A percentile compares a stretch with the other conserved stretches of the same genome.
phyloP scores from a whole-genome alignment of 2,888 invertebrate species.

The Diarsia mendica region DNA sequence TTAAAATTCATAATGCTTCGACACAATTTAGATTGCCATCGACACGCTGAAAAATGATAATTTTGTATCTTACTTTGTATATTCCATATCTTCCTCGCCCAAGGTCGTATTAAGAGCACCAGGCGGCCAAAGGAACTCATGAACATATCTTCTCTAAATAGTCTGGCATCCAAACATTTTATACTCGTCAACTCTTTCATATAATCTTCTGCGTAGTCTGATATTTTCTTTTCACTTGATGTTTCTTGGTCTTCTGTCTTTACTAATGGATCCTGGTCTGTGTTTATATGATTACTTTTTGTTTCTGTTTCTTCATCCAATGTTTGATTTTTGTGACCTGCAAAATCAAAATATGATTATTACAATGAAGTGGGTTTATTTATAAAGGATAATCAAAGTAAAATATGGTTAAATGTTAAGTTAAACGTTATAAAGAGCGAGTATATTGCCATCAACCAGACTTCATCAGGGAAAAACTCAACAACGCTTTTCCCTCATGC shows the following conservation, averaged over 20 bases:
- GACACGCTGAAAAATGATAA: too few relatives aligned
- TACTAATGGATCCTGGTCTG: background rate
- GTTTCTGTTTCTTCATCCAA: constrained; percentile 28
- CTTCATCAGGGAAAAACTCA: too few relatives aligned
- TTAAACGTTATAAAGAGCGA: too few relatives aligned
- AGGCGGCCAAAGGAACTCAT: constrained; percentile 77
- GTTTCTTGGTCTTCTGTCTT: constrained; percentile 1
- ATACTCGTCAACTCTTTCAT: constrained; percentile 75
- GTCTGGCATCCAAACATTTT: constrained; percentile 73
- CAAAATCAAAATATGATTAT: background rate
- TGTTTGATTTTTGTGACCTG: constrained; percentile 24
- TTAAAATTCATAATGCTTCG: too few relatives aligned
- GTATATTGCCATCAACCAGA: too few relatives aligned
- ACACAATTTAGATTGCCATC: too few relatives aligned
- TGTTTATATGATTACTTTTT: background rate
- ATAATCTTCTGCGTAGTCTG: constrained; percentile 70
- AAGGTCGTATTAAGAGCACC: constrained; percentile 82
- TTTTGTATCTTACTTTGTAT: constrained; percentile 76
- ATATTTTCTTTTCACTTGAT: constrained; percentile 46
- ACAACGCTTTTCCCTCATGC: too few relatives aligned
- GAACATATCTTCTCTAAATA: constrained; percentile 81
- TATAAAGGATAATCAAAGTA: background rate
- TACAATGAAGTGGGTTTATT: background rate
- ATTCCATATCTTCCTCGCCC: constrained; percentile 80
- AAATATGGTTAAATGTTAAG: background rate